phyloP scores from a whole-genome alignment of 2,888 invertebrate species.

The Dynastes tityus region DNA sequence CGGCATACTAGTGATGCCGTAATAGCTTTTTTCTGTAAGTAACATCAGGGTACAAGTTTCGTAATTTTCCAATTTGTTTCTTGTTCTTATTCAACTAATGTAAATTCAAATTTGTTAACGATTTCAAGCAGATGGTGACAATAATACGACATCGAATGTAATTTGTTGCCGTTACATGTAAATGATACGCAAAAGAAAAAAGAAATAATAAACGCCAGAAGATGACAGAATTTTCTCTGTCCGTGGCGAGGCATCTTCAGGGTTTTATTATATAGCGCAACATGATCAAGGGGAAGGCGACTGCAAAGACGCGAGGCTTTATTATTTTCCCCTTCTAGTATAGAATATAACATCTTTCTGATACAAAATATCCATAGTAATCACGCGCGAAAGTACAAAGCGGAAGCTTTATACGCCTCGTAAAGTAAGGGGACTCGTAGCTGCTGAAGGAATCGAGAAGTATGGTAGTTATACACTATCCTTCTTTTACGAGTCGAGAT shows the following conservation, averaged over 20 bases:
- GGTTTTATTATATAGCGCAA: not conserved
- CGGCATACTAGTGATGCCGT: too few relatives aligned
- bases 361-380: slow-evolving; percentile 56
- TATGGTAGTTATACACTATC: not conserved
- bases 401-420: slow-evolving; percentile 55
- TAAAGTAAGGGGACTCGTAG: slow-evolving; percentile 41
- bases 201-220: not conserved
- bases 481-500: slow-evolving; percentile 35
- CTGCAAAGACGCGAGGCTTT: slow-evolving; percentile 32
- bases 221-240: not conserved
- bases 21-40: too few relatives aligned
- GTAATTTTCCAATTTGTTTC: too few relatives aligned
- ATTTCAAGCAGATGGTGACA: too few relatives aligned
- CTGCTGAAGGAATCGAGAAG: not conserved
- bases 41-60: too few relatives aligned
- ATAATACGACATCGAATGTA: not conserved
- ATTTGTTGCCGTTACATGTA: not conserved
- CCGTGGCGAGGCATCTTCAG: not conserved
- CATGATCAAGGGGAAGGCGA: not conserved
- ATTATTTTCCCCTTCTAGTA: slow-evolving; percentile 34
- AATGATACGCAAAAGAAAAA: not conserved
- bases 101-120: too few relatives aligned
- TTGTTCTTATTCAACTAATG: too few relatives aligned
- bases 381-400: slow-evolving; percentile 57
- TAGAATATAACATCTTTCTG: slow-evolving; percentile 55